phyloP scores from a whole-genome alignment of 2,888 invertebrate species.

The Schrankia costaestrigalis region DNA sequence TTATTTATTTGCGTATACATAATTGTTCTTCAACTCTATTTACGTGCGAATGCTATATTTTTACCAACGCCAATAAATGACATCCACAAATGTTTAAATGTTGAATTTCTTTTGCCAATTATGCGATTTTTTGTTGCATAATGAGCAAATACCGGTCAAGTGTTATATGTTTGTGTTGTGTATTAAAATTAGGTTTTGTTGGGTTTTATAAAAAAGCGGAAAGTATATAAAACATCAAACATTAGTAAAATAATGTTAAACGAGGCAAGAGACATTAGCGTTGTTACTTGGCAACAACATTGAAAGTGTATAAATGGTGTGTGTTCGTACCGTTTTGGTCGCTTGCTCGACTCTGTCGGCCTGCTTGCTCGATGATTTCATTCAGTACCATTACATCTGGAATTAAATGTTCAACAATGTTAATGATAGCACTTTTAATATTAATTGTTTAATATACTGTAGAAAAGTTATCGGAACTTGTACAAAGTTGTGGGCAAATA shows the following conservation, averaged over 20 bases:
- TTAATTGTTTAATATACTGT: background rate
- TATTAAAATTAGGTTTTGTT: slow-evolving; percentile 11
- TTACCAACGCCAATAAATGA: slow-evolving; percentile 63
- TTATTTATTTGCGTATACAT: too few relatives aligned
- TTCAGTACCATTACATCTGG: slow-evolving; percentile 98
- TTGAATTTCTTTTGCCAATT: slow-evolving; percentile 64
- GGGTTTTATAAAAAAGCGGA: slow-evolving; percentile 7
- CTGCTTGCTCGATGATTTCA: slow-evolving; percentile 97
- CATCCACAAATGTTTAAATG: slow-evolving; percentile 59
- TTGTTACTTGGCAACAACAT: slow-evolving; percentile 41
- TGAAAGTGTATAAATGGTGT: slow-evolving; percentile 21
- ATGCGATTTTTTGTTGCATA: slow-evolving; percentile 72
- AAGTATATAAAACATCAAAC: slow-evolving; percentile 32
- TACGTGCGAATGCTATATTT: slow-evolving; percentile 36
- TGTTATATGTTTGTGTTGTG: slow-evolving; percentile 38
- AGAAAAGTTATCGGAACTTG: background rate
- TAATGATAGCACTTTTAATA: background rate
- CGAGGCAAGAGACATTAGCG: slow-evolving; percentile 45
- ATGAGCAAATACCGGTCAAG: slow-evolving; percentile 76
- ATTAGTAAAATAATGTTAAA: slow-evolving; percentile 38
- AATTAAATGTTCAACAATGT: slow-evolving; percentile 30
- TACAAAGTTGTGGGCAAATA: background rate
- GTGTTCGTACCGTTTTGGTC: slow-evolving; percentile 90
- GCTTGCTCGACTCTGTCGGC: slow-evolving; percentile 91
- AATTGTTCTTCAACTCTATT: slow-evolving; percentile 29